Percentiles rank a stretch among this genome's conserved stretches.
Conservation (phyloP, 2,113 vertebrate species). For the Catharus fuscescens region DNA sequence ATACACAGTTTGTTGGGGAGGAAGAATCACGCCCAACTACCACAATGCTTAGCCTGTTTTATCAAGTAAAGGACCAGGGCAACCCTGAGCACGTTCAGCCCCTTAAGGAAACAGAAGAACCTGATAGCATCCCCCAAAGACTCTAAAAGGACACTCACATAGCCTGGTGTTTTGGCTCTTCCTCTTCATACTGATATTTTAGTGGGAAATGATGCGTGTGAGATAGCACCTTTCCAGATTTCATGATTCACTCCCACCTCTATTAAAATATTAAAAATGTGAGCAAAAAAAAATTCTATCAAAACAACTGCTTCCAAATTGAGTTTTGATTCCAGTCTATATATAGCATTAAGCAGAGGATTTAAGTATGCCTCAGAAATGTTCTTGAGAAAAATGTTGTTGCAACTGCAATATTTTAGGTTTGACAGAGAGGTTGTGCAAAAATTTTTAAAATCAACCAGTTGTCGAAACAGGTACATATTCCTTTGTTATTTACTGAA, state of each 20-base stretch:
- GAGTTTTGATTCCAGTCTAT: not conserved
- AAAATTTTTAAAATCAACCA: not conserved
- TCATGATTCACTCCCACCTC: not conserved
- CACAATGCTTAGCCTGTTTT: not conserved
- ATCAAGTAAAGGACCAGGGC: not conserved
- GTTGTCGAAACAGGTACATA: not conserved
- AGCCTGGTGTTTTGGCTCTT: not conserved
- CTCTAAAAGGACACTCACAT: accelerated
- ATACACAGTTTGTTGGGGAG: not conserved
- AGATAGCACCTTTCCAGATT: not conserved
- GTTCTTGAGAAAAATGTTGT: not conserved
- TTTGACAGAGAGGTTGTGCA: not conserved
- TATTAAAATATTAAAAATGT: not conserved
- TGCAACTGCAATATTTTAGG: not conserved
- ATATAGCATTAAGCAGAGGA: not conserved
- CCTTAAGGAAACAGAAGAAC: not conserved
- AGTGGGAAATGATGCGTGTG: not conserved
- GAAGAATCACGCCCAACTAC: not conserved
- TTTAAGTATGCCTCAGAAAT: not conserved
- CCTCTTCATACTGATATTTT: not conserved
- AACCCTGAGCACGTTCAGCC: not conserved
- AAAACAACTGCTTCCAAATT: not conserved
- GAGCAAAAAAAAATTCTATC: not conserved
- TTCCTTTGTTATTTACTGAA: not conserved
- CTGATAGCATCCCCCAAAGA: not conserved